Evolutionary conservation across 2,888 invertebrate species (phyloP), one percentile per base, ranked within the genome.

Genomic region (Zeuzera pyrina): DNA sequence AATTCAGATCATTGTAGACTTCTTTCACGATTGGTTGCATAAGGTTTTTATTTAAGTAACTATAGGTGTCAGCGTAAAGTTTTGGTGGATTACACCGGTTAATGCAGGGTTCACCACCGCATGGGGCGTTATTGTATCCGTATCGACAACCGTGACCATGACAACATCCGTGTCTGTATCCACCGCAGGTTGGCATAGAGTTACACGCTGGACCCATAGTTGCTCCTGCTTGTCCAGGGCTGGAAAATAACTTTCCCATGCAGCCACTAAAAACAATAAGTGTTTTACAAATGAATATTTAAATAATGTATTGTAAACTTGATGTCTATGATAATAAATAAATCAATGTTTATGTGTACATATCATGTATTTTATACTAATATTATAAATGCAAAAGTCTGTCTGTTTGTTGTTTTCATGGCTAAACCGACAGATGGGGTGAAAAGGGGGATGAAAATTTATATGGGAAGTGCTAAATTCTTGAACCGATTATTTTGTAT

Each of bases 11-110:
- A 2, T 73, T 42, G 36, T 78, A 77, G 2, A 81, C 79, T 53
- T 83, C 83, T 35, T 72, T 53, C 3, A 81, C 54, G 1, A 65
- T 56, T 0, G 83, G 83, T 37, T 77, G 70, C 73, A 83, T 72
- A 8, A 79, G 46, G 37, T 77, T 78, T 35, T 58, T 42, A 33
- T 62, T 76, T 19, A 81, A 51, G 43, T 76, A 79, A 22, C 45
- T 63, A 36, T 74, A 78, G 1, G 81, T 78, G 15, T 81, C 77
- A 21, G 65, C 49, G 31, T 70, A 79, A 2, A 76, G 52, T 40
- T 72, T 67, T 1, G 63, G 49, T 19, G 77, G 65, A 32, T 78
- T 71, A 33, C 71, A 69, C 11, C 38, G 49, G 11, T 69, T 67
- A 63, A 66, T 67, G 31, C 61, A 64, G 5, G 49, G 36, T 28